Conservation (phyloP, 2,797 vertebrate species). For the Platyrinchus mystaceus region DNA sequence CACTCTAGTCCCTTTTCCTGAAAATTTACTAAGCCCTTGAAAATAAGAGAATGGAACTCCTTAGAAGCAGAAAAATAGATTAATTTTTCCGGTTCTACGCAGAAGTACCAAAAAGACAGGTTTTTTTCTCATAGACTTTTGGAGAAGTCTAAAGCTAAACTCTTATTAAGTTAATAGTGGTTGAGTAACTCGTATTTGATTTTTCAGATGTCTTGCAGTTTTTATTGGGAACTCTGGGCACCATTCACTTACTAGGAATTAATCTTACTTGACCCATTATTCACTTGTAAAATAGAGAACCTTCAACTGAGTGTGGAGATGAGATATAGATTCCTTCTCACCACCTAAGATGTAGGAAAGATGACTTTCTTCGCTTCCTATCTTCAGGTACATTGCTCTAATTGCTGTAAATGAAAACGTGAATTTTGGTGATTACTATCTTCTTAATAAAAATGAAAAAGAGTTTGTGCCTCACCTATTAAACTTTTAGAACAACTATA, state of each 20-base stretch:
- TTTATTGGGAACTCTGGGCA: neutral
- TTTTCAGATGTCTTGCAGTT: neutral
- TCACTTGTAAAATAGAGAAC: neutral
- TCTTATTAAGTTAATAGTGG: neutral
- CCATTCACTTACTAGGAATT: neutral
- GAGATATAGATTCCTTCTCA: neutral
- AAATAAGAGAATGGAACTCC: neutral
- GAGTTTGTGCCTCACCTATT: neutral
- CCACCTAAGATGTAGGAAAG: neutral
- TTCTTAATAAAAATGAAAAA: neutral
- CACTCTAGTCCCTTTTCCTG: neutral
- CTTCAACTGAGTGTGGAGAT: neutral
- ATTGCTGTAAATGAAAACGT: neutral
- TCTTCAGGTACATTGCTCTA: neutral
- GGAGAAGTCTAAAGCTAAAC: neutral
- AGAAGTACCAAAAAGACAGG: neutral
- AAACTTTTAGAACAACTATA: neutral
- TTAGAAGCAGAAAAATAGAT: neutral
- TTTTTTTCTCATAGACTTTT: neutral
- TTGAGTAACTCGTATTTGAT: neutral
- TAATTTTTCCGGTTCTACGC: neutral
- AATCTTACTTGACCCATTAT: neutral
- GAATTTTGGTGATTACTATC: neutral
- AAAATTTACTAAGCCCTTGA: neutral
- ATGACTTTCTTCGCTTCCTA: neutral